Conservation (phyloP, 2,113 vertebrate genomes). For the Romanogobio albipinnatus region DNA sequence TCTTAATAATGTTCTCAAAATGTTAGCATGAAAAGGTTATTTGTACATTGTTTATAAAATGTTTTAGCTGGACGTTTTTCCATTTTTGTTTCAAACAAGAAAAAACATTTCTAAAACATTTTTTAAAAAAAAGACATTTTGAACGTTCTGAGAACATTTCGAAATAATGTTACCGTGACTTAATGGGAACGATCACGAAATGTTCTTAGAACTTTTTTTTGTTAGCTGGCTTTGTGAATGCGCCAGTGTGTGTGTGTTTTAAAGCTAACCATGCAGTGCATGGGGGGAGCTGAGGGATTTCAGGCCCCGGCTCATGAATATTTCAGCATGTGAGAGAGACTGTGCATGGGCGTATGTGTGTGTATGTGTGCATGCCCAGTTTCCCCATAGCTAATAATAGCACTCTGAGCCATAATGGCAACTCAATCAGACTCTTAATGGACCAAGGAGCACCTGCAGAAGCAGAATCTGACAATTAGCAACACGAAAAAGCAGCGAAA, state of each 20-base stretch:
- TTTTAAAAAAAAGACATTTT: no score
- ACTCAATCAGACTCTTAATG: slow-evolving; percentile 14
- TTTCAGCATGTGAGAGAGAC: slow-evolving; percentile 64
- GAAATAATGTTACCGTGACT: no score
- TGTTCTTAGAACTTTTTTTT: no score
- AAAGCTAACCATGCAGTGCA: slow-evolving; percentile 29
- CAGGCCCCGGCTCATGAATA: slow-evolving; percentile 72
- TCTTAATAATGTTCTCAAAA: no score
- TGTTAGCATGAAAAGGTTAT: no score
- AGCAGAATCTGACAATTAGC: slow-evolving; percentile 7
- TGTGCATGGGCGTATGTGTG: slow-evolving; percentile 2
- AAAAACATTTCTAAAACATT: no score
- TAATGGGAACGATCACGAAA: no score
- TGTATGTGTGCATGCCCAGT: background rate
- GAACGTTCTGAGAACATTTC: no score
- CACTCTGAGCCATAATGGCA: slow-evolving; percentile 36
- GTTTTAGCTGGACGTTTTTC: no score
- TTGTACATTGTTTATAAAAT: no score
- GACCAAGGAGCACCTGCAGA: slow-evolving; percentile 24
- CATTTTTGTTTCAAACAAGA: no score
- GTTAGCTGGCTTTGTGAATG: background rate
- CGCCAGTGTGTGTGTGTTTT: slow-evolving; percentile 5
- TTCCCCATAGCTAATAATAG: slow-evolving; percentile 66
- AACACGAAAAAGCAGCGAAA: background rate
- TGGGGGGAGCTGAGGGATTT: slow-evolving; percentile 55